These are phyloP conservation scores for Druon quercuslanigerum DNA, from an alignment of 1,140 invertebrate genomes.

Conservation along the genomic window DNA sequence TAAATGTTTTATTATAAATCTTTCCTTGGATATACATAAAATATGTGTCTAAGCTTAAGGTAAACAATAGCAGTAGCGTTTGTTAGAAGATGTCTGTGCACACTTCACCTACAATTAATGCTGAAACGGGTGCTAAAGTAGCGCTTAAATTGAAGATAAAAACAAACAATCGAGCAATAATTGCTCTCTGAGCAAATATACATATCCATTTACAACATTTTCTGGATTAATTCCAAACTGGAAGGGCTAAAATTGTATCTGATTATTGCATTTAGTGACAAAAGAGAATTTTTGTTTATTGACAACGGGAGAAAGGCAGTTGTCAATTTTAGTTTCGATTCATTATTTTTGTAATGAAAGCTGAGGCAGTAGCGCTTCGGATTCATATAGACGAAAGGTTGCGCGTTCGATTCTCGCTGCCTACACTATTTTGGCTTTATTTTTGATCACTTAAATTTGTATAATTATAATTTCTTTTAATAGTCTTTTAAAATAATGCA, in stretches of 20 bases:
- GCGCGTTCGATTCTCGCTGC: too few species aligned
- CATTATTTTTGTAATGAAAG: too few species aligned
- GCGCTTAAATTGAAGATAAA: slow-evolving; percentile 7
- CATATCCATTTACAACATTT: slow-evolving; percentile 17
- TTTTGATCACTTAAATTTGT: neutral
- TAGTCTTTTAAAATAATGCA: too few species aligned
- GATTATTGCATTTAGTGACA: neutral
- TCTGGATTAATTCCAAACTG: slow-evolving; percentile 4
- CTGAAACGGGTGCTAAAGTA: slow-evolving; percentile 30
- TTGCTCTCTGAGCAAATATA: neutral
- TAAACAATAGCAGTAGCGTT: slow-evolving; percentile 30
- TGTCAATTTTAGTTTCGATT: too few species aligned
- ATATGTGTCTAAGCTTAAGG: slow-evolving; percentile 65
- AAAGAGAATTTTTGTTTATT: too few species aligned
- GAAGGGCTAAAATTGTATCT: neutral
- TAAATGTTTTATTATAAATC: slow-evolving; percentile 60
- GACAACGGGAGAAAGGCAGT: too few species aligned
- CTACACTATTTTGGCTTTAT: neutral
- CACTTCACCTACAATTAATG: slow-evolving; percentile 28
- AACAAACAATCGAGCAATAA: slow-evolving; percentile 11
- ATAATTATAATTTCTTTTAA: too few species aligned
- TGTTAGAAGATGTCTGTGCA: slow-evolving; percentile 24
- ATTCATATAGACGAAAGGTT: neutral
- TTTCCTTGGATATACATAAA: slow-evolving; percentile 53
- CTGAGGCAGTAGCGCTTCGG: too few species aligned